Conservation (phyloP, 2,113 vertebrate genomes). For the Nycticorax nycticorax region DNA sequence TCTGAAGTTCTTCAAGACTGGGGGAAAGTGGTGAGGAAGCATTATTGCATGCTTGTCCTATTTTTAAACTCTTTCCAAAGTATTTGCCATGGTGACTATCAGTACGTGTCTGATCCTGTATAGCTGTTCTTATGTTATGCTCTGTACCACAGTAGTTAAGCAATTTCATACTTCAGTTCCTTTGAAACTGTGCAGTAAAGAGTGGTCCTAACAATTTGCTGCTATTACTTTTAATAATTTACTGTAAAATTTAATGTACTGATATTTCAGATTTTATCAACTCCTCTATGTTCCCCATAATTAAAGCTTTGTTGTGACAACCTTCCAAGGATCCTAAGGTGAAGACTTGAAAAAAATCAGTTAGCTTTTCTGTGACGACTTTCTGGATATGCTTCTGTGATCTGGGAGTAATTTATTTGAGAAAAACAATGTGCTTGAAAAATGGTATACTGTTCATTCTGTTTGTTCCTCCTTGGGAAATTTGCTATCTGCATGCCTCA, state of each 20-base stretch:
- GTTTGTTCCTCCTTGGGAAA: neutral
- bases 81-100: neutral
- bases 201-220: neutral
- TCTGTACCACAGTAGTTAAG: neutral
- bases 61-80: neutral
- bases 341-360: neutral
- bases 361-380: neutral
- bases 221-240: neutral
- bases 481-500: neutral
- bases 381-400: neutral
- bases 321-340: neutral
- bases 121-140: neutral
- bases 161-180: neutral
- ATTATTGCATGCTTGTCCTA: neutral
- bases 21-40: neutral
- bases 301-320: neutral
- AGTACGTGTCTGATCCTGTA: neutral
- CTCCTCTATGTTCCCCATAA: neutral
- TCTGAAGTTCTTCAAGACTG: neutral
- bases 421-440: neutral
- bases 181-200: neutral
- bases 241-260: neutral
- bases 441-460: neutral
- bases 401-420: neutral
- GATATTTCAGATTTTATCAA: neutral